Evolutionary conservation across 2,888 invertebrate genomes (phyloP), one percentile per base, ranked within the genome.

Genomic region (Acrobasis repandana): DNA sequence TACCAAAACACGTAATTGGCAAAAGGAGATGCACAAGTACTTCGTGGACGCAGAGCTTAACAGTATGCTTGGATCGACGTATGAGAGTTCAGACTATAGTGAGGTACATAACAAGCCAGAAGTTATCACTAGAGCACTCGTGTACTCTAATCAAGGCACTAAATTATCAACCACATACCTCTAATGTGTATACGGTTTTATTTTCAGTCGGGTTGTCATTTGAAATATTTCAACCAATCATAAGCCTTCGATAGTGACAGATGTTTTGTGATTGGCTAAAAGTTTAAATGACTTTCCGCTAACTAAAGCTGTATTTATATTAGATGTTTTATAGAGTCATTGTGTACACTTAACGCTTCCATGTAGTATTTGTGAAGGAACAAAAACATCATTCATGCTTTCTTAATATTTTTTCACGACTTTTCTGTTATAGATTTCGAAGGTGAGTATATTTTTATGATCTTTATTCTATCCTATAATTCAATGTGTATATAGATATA

Each of bases 11-110:
- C 86, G 82, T 82, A 85, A 88, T 90, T 90, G 88, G 88, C 92
- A 92, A 93, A 93, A 95, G 95, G 94, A 94, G 94, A 95, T 95
- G 94, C 95, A 95, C 94, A 95, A 94, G 89, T 95, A 95, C 94
- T 95, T 95, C 94, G 95, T 95, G 94, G 95, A 96, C 84, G 96
- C 95, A 78, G 96, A 96, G 93, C 94, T 96, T 92, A 95, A 95
- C 89, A 94, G 95, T 86, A 95, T 95, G 94, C 93, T 94, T 86
- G 93, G 93, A 86, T 89, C 93, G 67, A 90, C 93, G 78, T 93
- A 93, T 90, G 94, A 94, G 79, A 93, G 80, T 86, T 81, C 88
- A 77, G 92, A 93, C 58, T 91, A 88, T 80, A 77, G 77, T 67
- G 92, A 93, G 93, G 93, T 93, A 92, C 74, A 68, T 67, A 73